These are phyloP conservation scores for Trachymyrmex cornetzi DNA, from an alignment of 1,140 invertebrate genomes.

Conservation along the genomic window DNA sequence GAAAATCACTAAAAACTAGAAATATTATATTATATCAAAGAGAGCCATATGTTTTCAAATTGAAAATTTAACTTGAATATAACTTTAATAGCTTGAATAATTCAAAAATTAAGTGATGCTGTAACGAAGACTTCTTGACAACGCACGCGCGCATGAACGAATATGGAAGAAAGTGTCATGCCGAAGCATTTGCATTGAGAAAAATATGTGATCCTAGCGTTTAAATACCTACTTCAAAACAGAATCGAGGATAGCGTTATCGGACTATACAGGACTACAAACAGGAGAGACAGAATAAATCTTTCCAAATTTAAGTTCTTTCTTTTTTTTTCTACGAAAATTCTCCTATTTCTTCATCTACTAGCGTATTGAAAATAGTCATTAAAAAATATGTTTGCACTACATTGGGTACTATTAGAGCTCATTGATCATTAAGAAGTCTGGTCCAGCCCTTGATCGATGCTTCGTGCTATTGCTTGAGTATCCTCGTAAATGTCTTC, in stretches of 20 bases:
- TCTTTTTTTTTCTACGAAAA: conserved; percentile 30
- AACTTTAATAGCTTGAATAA: too few relatives aligned
- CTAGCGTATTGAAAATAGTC: conserved; percentile 54
- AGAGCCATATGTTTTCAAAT: not conserved
- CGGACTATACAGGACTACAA: conserved; percentile 18
- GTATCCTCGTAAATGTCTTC: conserved; percentile 54
- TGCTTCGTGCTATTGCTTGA: conserved; percentile 62
- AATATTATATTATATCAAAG: not conserved
- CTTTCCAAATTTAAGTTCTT: conserved; percentile 34
- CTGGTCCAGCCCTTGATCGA: conserved; percentile 64
- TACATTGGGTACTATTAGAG: conserved; percentile 44
- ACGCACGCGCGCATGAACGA: not conserved
- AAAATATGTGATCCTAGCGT: conserved; percentile 51
- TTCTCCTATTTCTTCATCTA: conserved; percentile 20
- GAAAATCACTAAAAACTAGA: not conserved
- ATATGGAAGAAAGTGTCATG: conserved; percentile 52
- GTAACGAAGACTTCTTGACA: conserved; percentile 37
- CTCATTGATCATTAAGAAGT: conserved; percentile 63
- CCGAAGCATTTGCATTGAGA: conserved; percentile 50
- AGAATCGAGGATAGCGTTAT: conserved; percentile 51
- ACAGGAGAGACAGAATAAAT: conserved; percentile 44
- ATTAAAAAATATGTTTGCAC: conserved; percentile 60
- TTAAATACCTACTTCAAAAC: conserved; percentile 54
- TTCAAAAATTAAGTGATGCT: not conserved
- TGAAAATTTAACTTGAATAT: not conserved